Evolutionary conservation across 1,140 invertebrate genomes (phyloP).

Genomic region (Zaprionus kolodkinae): DNA sequence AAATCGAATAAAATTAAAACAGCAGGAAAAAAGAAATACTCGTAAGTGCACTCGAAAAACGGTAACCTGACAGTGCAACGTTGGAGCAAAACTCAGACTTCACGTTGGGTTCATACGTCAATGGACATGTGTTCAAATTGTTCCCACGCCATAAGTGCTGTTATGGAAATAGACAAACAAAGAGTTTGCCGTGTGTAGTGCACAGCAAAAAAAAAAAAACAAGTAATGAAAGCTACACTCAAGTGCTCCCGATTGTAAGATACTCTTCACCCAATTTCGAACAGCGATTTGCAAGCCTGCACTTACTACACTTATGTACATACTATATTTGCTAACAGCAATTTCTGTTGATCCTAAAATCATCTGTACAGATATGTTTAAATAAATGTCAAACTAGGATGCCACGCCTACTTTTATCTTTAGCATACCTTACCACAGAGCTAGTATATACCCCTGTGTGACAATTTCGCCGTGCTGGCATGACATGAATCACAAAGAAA

Average conservation of each 20-base stretch:
- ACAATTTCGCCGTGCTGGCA: too few species aligned
- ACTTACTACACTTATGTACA: too few species aligned
- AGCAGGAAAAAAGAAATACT: conserved; percentile 39
- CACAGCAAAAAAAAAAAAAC: conserved; percentile 8
- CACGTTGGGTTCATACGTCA: conserved; percentile 29
- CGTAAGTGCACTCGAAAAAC: conserved; percentile 16
- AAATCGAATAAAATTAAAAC: conserved; percentile 29
- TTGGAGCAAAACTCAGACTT: neutral
- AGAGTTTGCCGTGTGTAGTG: conserved; percentile 22
- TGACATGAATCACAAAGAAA: conserved; percentile 8
- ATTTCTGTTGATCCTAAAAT: too few species aligned
- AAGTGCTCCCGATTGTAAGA: neutral
- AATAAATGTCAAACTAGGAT: too few species aligned
- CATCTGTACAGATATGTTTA: too few species aligned
- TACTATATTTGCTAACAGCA: too few species aligned
- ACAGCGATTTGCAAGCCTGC: too few species aligned
- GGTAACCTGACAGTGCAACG: conserved; percentile 28
- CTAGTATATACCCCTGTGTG: too few species aligned
- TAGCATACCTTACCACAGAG: too few species aligned
- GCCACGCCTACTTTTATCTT: too few species aligned
- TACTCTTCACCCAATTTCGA: too few species aligned
- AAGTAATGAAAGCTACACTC: neutral
- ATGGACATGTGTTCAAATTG: conserved; percentile 22
- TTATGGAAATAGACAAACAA: conserved; percentile 51
- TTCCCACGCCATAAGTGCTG: conserved; percentile 61